Conservation (phyloP, 2,113 vertebrate genomes). For the Thryonomys swinderianus region DNA sequence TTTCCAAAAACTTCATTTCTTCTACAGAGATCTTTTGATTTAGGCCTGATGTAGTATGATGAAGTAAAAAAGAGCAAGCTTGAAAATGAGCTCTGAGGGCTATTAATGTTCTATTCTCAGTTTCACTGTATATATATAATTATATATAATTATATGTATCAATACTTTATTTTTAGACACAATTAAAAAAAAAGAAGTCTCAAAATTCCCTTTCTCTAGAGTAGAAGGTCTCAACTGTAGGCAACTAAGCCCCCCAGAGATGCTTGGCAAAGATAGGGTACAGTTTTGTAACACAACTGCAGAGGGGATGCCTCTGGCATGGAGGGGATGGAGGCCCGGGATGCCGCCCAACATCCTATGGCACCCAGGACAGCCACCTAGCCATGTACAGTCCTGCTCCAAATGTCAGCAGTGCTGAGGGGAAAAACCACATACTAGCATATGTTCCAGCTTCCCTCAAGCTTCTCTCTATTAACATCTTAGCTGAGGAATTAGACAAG, state of each 20-base stretch:
- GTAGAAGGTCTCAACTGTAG: not conserved
- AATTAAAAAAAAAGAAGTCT: not conserved
- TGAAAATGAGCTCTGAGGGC: not conserved
- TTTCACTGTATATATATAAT: too few species aligned
- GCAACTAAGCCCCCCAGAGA: accelerated
- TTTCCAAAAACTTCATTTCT: not conserved
- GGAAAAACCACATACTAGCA: accelerated
- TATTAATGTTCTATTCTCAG: not conserved
- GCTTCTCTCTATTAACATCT: not conserved
- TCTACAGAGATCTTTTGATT: not conserved
- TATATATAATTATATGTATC: not conserved
- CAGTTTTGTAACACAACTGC: not conserved
- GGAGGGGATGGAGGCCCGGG: not conserved
- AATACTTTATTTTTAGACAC: not conserved
- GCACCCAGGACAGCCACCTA: accelerated
- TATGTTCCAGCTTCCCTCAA: not conserved
- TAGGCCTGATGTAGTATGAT: not conserved
- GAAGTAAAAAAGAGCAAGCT: not conserved
- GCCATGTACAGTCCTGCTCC: not conserved
- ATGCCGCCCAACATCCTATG: not conserved
- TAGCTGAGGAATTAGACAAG: not conserved
- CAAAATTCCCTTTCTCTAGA: not conserved
- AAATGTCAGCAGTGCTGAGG: accelerated
- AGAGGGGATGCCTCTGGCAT: not conserved
- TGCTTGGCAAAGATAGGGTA: not conserved